Evolutionary conservation across 1,140 invertebrate genomes (phyloP).

Genomic region (Anoplophora glabripennis): DNA sequence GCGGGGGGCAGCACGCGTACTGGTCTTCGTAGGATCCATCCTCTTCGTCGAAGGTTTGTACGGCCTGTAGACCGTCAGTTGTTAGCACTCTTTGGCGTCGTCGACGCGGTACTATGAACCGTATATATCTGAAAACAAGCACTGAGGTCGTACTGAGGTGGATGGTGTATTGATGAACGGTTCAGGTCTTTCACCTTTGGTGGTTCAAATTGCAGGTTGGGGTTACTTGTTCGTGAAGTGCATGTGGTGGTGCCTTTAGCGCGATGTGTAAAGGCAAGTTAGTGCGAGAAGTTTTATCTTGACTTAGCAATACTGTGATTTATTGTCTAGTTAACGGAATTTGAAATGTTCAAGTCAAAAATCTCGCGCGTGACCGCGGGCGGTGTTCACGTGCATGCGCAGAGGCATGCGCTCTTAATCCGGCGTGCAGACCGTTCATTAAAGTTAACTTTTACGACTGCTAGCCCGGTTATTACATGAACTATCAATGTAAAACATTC

Average conservation of each 20-base stretch:
- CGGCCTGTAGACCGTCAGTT: background rate
- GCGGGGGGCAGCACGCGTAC: conserved; percentile 80
- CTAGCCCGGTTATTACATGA: too few species aligned
- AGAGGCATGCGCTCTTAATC: too few species aligned
- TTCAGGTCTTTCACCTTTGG: too few species aligned
- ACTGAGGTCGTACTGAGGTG: too few species aligned
- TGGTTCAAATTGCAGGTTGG: background rate
- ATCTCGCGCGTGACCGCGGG: too few species aligned
- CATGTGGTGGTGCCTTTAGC: background rate
- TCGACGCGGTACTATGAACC: background rate
- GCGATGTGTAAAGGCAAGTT: background rate
- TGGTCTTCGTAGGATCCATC: conserved; percentile 80
- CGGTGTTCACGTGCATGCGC: too few species aligned
- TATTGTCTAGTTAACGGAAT: too few species aligned
- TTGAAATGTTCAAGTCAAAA: too few species aligned
- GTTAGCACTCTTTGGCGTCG: background rate
- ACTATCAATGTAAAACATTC: too few species aligned
- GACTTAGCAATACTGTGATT: background rate
- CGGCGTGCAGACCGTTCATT: too few species aligned
- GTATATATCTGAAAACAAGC: conserved; percentile 6
- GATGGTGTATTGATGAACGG: background rate
- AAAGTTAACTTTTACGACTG: too few species aligned
- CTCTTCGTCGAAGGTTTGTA: conserved; percentile 11
- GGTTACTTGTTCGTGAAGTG: background rate
- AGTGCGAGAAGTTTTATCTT: background rate